Conservation (phyloP, 2,888 invertebrate species). For the Ptycholaimellus sp. region DNA sequence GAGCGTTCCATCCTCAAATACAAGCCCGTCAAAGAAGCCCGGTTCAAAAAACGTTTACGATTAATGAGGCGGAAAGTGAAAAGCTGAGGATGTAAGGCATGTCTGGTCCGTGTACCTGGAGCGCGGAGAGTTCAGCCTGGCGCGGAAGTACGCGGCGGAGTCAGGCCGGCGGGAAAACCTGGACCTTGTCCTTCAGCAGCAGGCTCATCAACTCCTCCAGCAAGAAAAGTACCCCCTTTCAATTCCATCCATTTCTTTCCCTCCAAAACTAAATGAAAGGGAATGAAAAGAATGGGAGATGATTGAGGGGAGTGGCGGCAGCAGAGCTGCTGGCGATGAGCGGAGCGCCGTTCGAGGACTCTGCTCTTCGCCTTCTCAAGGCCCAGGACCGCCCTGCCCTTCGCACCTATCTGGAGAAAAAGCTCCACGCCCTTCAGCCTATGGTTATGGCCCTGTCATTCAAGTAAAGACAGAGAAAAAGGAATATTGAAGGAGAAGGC, state of each 20-base stretch:
- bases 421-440: constrained; percentile 44
- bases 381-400: constrained; percentile 54
- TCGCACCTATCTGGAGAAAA: constrained; percentile 52
- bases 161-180: too few species aligned
- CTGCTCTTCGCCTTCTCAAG: constrained; percentile 66
- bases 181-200: constrained; percentile 2
- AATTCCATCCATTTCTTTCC: too few species aligned
- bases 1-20: constrained; percentile 3
- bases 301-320: constrained; percentile 13
- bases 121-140: constrained; percentile 2
- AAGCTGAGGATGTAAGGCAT: too few species aligned
- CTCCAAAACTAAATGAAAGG: too few species aligned
- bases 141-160: constrained; percentile 4
- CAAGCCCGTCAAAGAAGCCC: constrained; percentile 1
- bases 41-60: too few species aligned
- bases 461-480: too few species aligned
- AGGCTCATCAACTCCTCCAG: constrained; percentile 1
- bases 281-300: too few species aligned
- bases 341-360: constrained; percentile 66
- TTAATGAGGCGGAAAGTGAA: too few species aligned
- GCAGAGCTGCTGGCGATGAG: constrained; percentile 66
- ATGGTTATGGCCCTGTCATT: too few species aligned
- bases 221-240: constrained; percentile 1
- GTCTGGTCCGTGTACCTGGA: constrained; percentile 6
- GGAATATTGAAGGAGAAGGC: constrained; percentile 44